These are phyloP conservation scores for Mechanitis messenoides DNA, from an alignment of 2,888 invertebrate genomes.

Conservation along the genomic window DNA sequence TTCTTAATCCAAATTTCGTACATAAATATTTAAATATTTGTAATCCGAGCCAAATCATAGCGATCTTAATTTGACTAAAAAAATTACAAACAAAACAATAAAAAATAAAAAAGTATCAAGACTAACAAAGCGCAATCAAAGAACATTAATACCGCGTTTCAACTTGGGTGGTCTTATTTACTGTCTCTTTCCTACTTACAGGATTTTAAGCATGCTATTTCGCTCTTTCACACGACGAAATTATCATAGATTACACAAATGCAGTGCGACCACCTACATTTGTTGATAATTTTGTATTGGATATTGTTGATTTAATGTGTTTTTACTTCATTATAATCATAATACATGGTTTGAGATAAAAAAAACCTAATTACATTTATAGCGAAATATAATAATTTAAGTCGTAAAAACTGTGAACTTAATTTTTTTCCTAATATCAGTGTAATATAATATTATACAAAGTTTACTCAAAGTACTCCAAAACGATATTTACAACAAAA, in stretches of 20 bases:
- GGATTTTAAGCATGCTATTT: slow-evolving; percentile 5
- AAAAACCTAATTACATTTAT: too few relatives aligned
- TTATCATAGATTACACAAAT: slow-evolving; percentile 54
- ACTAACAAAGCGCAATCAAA: slow-evolving; percentile 44
- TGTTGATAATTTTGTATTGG: too few relatives aligned
- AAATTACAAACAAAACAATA: slow-evolving; percentile 24
- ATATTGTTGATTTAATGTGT: slow-evolving; percentile 9
- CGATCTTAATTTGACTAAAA: slow-evolving; percentile 26
- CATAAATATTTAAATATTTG: slow-evolving; percentile 17
- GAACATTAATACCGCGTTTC: slow-evolving; percentile 53
- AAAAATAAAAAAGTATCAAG: slow-evolving; percentile 56
- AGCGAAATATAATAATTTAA: too few relatives aligned
- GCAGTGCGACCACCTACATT: slow-evolving; percentile 4
- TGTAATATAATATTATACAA: too few relatives aligned
- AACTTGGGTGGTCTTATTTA: slow-evolving; percentile 66
- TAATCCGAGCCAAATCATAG: slow-evolving; percentile 16
- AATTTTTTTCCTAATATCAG: too few relatives aligned
- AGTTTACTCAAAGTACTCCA: too few relatives aligned
- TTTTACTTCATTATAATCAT: slow-evolving; percentile 10
- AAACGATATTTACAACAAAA: too few relatives aligned
- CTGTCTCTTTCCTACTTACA: slow-evolving; percentile 37
- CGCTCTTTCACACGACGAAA: slow-evolving; percentile 14
- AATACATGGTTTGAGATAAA: not conserved
- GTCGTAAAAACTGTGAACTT: too few relatives aligned
- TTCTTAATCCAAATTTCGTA: slow-evolving; percentile 4